These are phyloP conservation scores for Punctoribates punctum DNA, from an alignment of 2,888 invertebrate genomes.

Conservation along the genomic window DNA sequence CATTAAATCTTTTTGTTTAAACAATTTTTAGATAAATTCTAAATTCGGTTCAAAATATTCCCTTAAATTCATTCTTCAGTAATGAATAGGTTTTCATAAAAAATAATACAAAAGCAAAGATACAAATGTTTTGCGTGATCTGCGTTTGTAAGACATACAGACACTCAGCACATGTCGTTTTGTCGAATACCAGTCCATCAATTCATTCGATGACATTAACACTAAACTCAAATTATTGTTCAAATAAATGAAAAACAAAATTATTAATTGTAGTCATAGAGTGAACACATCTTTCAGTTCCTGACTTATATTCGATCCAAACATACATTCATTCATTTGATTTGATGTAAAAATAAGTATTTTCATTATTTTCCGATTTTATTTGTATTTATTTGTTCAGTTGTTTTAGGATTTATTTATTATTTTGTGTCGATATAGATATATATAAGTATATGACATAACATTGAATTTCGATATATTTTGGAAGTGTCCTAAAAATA, in stretches of 20 bases:
- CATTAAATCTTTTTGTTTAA: not conserved
- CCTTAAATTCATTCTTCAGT: not conserved
- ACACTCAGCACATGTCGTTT: not conserved
- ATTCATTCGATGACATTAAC: not conserved
- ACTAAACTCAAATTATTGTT: not conserved
- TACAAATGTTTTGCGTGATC: conserved; percentile 14
- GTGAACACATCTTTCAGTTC: too few species aligned
- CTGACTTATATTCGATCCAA: too few species aligned
- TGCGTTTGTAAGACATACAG: not conserved
- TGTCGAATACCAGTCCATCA: conserved; percentile 17
- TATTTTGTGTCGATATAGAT: not conserved
- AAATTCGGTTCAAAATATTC: not conserved
- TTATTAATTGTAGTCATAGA: not conserved
- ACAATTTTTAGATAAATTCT: not conserved
- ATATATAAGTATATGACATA: not conserved
- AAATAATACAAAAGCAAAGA: not conserved
- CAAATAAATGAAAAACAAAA: not conserved
- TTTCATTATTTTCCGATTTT: too few species aligned
- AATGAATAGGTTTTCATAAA: not conserved
- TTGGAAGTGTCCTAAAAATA: conserved; percentile 10
- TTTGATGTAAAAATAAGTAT: too few species aligned
- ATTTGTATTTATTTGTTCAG: not conserved
- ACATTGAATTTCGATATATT: not conserved
- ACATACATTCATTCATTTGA: too few species aligned
- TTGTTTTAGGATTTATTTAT: not conserved